Base-by-base conservation (phyloP, 1,140 invertebrate genomes). In the Leptestheria dahalacensis region DNA sequence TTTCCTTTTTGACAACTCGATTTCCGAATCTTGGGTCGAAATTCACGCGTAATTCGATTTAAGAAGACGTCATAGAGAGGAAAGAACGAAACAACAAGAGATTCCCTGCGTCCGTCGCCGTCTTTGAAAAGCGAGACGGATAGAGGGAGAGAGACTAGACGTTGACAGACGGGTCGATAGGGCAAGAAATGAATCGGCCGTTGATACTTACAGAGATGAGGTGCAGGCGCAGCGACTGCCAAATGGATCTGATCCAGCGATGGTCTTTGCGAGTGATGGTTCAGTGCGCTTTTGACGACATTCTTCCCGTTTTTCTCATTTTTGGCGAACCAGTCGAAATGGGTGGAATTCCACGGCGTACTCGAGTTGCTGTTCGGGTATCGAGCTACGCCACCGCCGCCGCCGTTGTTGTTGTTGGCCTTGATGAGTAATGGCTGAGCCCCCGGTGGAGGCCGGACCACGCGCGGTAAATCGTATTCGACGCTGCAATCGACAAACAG, bases 401-500 rank as follows among this genome's bases (percentile, higher is more conserved):
- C n/a, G n/a, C n/a, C n/a, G n/a, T n/a, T n/a, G n/a, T n/a, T n/a
- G n/a, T n/a, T n/a, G n/a, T n/a, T 6, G 33, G 33, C 33, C 15
- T 41, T 41, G 47, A 57, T 59, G 46, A 62, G 54, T 21, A 62
- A 50, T 18, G 61, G 61, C 50, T 62, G 18, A 62, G 81, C 82
- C 26, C 84, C 84, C 64, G 81, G 81, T 61, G 85, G 84, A 60
- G 85, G 84, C 69, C 86, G 85, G 28, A 84, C 84, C 70, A 84
- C 82, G 66, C 84, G 84, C 59, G 85, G 85, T 66, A 88, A 74
- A 73, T 87, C 85, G 75, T 87, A 88, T 72, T 88, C 85, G 60
- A 87, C 84, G 74, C 84, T 86, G 74, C 85, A 86, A 71, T 87
- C 85, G 63, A 87, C 85, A 73, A 85, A 83, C 68, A 88, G 74